phyloP scores from a whole-genome alignment of 2,797 vertebrate genomes.

The Lithobates sylvaticus region DNA sequence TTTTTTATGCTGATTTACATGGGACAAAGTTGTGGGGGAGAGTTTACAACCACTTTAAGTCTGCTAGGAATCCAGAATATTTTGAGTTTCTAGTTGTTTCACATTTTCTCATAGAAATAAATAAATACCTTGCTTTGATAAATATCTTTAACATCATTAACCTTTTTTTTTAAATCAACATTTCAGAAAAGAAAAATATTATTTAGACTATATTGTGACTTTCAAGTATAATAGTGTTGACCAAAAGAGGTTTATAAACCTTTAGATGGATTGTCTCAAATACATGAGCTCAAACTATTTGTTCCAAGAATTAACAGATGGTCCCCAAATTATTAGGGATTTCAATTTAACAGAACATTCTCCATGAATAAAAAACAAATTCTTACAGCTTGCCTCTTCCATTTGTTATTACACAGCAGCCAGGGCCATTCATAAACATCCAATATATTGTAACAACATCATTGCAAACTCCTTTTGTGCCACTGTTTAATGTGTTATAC shows the following conservation, averaged over 20 bases:
- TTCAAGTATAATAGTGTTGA: conserved; percentile 23
- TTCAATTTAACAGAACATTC: conserved; percentile 48
- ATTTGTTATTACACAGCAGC: conserved; percentile 54
- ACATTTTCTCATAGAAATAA: too few species aligned
- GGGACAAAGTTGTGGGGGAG: too few species aligned
- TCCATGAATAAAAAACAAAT: conserved; percentile 49
- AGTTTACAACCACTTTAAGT: too few species aligned
- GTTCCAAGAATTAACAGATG: conserved; percentile 56
- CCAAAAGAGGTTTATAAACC: conserved; percentile 31
- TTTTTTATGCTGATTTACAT: too few species aligned
- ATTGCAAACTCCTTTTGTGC: background rate
- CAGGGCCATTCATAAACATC: conserved; percentile 39
- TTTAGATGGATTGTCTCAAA: conserved; percentile 45
- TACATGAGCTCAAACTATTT: conserved; percentile 44
- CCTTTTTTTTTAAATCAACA: background rate
- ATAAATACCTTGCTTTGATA: too few species aligned
- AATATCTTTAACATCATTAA: too few species aligned
- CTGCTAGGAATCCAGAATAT: too few species aligned
- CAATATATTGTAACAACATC: conserved; percentile 2
- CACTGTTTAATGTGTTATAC: background rate
- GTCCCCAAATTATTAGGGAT: conserved; percentile 57
- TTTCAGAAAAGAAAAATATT: background rate
- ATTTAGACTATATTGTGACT: background rate
- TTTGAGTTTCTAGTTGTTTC: too few species aligned
- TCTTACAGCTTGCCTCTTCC: conserved; percentile 47